phyloP scores from a whole-genome alignment of 2,888 invertebrate species.

The Lymantria monacha region DNA sequence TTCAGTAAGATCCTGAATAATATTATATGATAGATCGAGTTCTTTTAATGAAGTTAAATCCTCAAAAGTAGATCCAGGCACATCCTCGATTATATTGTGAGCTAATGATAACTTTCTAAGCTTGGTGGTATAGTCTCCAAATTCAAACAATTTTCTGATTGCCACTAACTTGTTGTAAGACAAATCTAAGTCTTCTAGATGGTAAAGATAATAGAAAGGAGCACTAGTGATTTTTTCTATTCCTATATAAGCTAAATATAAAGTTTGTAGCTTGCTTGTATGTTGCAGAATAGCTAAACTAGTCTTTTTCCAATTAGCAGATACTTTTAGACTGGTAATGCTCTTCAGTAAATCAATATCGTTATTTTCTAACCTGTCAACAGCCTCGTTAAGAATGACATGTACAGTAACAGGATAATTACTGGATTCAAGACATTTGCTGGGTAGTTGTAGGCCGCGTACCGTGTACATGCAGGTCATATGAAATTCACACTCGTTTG shows the following conservation, averaged over 20 bases:
- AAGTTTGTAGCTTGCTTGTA: conserved; percentile 46
- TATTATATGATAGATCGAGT: conserved; percentile 62
- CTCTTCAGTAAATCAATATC: conserved; percentile 44
- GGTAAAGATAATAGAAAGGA: conserved; percentile 52
- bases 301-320: conserved; percentile 46
- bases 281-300: conserved; percentile 51
- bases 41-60: conserved; percentile 53
- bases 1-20: conserved; percentile 51
- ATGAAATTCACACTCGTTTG: conserved; percentile 46
- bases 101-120: conserved; percentile 51
- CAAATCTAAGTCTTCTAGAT: conserved; percentile 53
- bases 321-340: conserved; percentile 52
- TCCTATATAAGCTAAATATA: conserved; percentile 45
- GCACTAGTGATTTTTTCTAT: conserved; percentile 44
- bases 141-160: conserved; percentile 53
- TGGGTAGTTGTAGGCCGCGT: conserved; percentile 40
- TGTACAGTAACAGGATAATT: conserved; percentile 55
- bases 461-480: conserved; percentile 51
- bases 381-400: conserved; percentile 49
- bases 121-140: conserved; percentile 51
- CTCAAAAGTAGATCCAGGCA: conserved; percentile 50
- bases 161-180: conserved; percentile 52
- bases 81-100: conserved; percentile 47
- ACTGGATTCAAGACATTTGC: conserved; percentile 53
- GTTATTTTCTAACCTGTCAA: conserved; percentile 40